A percentile compares a stretch with the other conserved stretches of the same genome.
phyloP scores from a whole-genome alignment of 2,113 vertebrate genomes.

The Poicephalus meyeri region DNA sequence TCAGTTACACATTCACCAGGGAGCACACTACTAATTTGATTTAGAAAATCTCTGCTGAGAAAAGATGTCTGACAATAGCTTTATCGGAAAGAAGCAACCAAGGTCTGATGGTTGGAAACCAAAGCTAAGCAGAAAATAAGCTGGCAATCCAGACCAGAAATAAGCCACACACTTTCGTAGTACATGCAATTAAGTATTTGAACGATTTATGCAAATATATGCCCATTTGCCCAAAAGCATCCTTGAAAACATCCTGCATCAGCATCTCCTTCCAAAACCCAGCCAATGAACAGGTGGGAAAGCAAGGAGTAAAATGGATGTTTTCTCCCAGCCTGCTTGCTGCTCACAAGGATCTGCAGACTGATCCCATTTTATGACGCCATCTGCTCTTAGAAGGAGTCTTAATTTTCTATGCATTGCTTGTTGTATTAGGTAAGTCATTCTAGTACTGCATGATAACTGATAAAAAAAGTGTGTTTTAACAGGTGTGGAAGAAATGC shows the following conservation, averaged over 20 bases:
- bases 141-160: neutral
- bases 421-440: neutral
- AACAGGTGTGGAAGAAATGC: neutral
- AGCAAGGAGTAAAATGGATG: neutral
- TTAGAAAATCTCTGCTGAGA: neutral
- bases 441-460: neutral
- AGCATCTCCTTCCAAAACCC: neutral
- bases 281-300: accelerated
- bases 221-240: neutral
- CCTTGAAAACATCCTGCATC: neutral
- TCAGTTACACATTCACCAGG: neutral
- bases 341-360: neutral
- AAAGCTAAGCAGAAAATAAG: neutral
- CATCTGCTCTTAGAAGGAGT: neutral
- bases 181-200: neutral
- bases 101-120: neutral
- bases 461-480: neutral
- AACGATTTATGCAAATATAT: neutral
- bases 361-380: neutral
- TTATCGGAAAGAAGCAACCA: neutral
- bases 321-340: neutral
- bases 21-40: neutral
- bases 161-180: neutral
- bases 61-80: neutral
- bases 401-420: neutral